Conservation (phyloP, 2,797 vertebrate genomes). For the Mormyrus hasselquistii region DNA sequence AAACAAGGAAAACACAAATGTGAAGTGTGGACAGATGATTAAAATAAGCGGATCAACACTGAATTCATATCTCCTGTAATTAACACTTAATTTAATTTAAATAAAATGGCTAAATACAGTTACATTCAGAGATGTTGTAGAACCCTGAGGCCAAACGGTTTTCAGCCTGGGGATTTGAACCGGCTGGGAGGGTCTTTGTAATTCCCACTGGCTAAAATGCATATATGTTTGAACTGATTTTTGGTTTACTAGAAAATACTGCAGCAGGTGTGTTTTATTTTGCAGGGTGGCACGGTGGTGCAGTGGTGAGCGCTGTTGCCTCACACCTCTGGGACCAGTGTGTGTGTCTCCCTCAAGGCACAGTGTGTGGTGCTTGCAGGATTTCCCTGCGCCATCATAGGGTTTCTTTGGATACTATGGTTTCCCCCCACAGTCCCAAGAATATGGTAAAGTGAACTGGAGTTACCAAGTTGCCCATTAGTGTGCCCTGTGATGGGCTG, state of each 20-base stretch:
- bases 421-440: background rate
- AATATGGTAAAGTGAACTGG: background rate
- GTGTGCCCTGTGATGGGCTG: background rate
- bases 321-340: background rate
- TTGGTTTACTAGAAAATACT: background rate
- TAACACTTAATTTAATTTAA: background rate
- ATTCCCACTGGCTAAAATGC: background rate
- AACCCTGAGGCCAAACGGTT: background rate
- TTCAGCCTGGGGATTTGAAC: background rate
- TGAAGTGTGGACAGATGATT: background rate
- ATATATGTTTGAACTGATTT: background rate
- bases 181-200: background rate
- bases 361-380: background rate
- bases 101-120: background rate
- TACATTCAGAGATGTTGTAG: too few species aligned
- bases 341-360: background rate
- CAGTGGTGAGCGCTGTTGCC: background rate
- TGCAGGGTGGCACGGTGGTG: background rate
- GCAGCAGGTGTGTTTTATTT: background rate
- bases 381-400: background rate
- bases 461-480: background rate
- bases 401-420: background rate
- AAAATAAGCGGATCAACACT: background rate
- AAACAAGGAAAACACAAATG: background rate
- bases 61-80: background rate